phyloP scores from a whole-genome alignment of 2,888 invertebrate genomes.

The Artemia sinica region DNA sequence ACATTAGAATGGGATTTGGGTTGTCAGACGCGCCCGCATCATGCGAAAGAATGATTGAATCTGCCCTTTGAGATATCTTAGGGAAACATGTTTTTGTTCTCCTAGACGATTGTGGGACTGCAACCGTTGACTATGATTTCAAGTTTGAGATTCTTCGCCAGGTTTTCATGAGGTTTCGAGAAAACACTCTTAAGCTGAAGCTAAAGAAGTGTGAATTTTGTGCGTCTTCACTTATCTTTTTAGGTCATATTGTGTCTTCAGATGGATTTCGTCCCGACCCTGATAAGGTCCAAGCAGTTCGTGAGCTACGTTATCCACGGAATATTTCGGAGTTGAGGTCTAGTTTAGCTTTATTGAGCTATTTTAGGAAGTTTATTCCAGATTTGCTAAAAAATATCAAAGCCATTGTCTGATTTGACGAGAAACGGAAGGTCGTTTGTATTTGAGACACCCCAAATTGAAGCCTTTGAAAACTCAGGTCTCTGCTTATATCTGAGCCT shows the following conservation, averaged over 20 bases:
- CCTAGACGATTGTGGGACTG: too few relatives aligned
- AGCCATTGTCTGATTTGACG: too few relatives aligned
- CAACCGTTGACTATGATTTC: too few relatives aligned
- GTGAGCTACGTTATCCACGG: neutral
- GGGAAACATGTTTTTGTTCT: too few relatives aligned
- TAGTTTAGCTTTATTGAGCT: slow-evolving; percentile 4
- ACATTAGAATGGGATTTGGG: too few relatives aligned
- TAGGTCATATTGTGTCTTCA: neutral
- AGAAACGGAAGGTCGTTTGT: neutral
- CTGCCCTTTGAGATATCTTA: too few relatives aligned
- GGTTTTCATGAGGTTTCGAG: neutral
- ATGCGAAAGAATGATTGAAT: too few relatives aligned
- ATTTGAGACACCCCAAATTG: neutral
- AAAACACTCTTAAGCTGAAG: neutral
- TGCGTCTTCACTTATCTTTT: slow-evolving; percentile 2
- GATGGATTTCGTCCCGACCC: neutral
- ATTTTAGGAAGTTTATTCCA: slow-evolving; percentile 2
- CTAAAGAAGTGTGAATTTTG: slow-evolving; percentile 9
- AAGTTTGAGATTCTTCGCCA: neutral
- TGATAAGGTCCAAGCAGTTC: slow-evolving; percentile 3
- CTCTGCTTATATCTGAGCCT: neutral
- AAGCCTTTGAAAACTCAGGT: neutral
- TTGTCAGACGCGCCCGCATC: too few relatives aligned
- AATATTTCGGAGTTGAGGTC: neutral
- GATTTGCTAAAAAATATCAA: too few relatives aligned